Evolutionary conservation across 2,113 vertebrate genomes (phyloP).

Genomic region (Illadopsis cleaveri): DNA sequence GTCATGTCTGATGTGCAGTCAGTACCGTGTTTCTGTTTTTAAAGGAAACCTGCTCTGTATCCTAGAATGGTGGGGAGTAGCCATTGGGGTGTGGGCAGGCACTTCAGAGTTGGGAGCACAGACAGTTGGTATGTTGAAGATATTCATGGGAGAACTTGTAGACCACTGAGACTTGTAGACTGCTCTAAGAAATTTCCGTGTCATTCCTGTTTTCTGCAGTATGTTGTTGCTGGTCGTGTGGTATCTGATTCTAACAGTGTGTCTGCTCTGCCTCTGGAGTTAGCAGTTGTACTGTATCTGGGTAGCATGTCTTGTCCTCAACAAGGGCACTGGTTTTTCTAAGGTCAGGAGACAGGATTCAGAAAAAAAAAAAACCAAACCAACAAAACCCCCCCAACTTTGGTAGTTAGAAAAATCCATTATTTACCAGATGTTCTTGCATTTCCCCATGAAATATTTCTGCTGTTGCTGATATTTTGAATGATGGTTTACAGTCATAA

Average conservation of each 20-base stretch:
- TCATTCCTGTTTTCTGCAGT: neutral
- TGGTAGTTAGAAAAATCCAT: neutral
- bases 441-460: neutral
- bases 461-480: neutral
- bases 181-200: no score
- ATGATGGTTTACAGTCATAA: neutral
- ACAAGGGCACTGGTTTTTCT: neutral
- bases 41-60: neutral
- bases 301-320: neutral
- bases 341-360: neutral
- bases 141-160: rapidly evolving
- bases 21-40: neutral
- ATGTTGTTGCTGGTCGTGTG: neutral
- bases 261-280: neutral
- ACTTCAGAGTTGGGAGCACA: neutral
- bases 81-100: neutral
- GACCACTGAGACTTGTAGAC: neutral
- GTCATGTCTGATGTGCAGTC: neutral
- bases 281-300: neutral
- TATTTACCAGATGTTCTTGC: neutral
- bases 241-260: neutral
- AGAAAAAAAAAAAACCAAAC: neutral
- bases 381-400: neutral
- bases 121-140: neutral
- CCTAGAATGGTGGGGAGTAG: neutral